Base-by-base conservation (phyloP, 2,113 vertebrate species). In the Oreochromis tanganicae region DNA sequence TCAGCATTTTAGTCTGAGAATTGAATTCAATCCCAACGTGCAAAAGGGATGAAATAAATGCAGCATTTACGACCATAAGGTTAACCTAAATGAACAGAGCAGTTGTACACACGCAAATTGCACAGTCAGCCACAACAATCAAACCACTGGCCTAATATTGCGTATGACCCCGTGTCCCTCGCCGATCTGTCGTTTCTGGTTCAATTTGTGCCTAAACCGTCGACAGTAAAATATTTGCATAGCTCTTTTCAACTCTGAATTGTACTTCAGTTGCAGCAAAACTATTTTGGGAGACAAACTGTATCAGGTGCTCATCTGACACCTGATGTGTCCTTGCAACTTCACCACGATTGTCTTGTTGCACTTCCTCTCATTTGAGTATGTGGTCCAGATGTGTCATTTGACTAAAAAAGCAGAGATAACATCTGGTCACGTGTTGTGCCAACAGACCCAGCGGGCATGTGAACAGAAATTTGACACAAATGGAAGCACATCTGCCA, bases 181-280 rank as follows among this genome's bases (percentile, higher is more conserved):
- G 5, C 73, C 2, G 10, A 32, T 50, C 46, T 34, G 0, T 52
- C 19, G 73, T n/a, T 7, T 0, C 27, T n/a, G 73, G 73, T 78
- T 78, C 16, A 7, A 32, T 78, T 52, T 78, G 16, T 52, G 1
- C 7, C 4, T 52, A 50, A 78, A 50, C 16, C 1, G 2, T 52
- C 1, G 2, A 78, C 17, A 27, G 21, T 6, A 34, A 50, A 78
- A 52, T 50, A 52, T 52, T 78, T n/a, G 17, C 17, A 7, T 5
- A 5, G 43, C 6, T 32, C 0, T 78, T 50, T 50, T 50, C 7
- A 78, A 32, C 46, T 50, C 48, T 52, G 16, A 5, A 32, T 50
- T 78, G 43, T 1, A 2, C 43, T 78, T 78, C 9, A n/a, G 43
- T 32, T 52, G 27, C 3, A 0, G 5, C 10, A 52, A 73, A 73